phyloP scores from a whole-genome alignment of 2,797 vertebrate genomes.

The Protosalanx chinensis region DNA sequence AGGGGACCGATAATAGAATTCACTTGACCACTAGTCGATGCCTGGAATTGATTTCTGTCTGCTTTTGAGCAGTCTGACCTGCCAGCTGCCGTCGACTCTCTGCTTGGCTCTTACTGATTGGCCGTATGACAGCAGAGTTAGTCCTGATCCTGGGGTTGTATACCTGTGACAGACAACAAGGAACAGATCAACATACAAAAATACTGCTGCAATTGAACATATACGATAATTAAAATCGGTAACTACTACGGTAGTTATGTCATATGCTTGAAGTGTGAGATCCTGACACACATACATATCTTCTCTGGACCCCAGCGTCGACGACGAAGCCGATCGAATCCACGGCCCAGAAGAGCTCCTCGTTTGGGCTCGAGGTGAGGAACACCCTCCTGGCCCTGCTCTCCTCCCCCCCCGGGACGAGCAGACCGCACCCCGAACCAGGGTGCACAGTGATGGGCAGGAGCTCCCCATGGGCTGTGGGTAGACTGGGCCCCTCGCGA shows the following conservation, averaged over 20 bases:
- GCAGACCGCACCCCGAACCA: constrained; percentile 59
- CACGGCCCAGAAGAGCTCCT: constrained; percentile 76
- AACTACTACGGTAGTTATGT: no score
- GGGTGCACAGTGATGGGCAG: constrained; percentile 77
- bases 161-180: constrained; percentile 68
- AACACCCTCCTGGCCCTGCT: constrained; percentile 73
- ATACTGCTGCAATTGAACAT: no score
- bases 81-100: constrained; percentile 74
- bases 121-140: constrained; percentile 75
- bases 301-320: constrained; percentile 81
- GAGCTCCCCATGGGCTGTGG: constrained; percentile 73
- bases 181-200: neutral
- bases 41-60: neutral
- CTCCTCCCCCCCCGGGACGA: constrained; percentile 51
- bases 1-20: neutral
- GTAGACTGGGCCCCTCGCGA: constrained; percentile 71
- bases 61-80: constrained; percentile 60
- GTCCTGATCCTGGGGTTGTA: constrained; percentile 88
- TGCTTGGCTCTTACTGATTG: constrained; percentile 80
- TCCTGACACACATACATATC: constrained; percentile 62
- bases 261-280: no score
- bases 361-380: constrained; percentile 81
- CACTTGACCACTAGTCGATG: neutral
- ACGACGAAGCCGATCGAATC: constrained; percentile 78
- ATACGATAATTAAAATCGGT: no score